Evolutionary conservation across 2,113 vertebrate genomes (phyloP).

Genomic region (Perccottus glenii): DNA sequence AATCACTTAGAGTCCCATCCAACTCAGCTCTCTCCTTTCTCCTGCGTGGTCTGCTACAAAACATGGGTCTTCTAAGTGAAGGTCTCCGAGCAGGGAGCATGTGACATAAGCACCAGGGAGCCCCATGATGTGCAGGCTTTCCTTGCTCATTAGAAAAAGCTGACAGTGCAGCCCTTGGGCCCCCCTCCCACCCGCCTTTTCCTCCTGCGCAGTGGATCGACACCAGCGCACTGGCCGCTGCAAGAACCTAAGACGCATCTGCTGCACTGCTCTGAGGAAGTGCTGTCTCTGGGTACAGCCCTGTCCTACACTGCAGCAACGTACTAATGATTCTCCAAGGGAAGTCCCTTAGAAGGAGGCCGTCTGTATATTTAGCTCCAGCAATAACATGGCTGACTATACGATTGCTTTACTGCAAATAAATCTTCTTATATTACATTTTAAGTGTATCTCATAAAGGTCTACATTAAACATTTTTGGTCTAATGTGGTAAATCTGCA

Average conservation of each 20-base stretch:
- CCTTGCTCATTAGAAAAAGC: constrained; percentile 73
- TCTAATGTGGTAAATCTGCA: too few species aligned
- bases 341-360: constrained; percentile 20
- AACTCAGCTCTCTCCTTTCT: constrained; percentile 18
- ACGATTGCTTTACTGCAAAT: background rate
- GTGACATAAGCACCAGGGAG: constrained; percentile 58
- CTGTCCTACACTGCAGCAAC: constrained; percentile 40
- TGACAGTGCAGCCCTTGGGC: constrained; percentile 63
- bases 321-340: constrained; percentile 54
- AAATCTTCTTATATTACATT: background rate
- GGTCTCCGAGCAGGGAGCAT: constrained; percentile 34
- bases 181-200: constrained; percentile 54
- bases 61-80: constrained; percentile 54
- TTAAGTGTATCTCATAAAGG: too few species aligned
- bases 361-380: background rate
- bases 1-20: constrained; percentile 14
- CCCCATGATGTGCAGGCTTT: constrained; percentile 61
- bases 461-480: too few species aligned
- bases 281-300: constrained; percentile 12
- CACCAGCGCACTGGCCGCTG: constrained; percentile 52
- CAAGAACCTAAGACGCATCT: constrained; percentile 38
- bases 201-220: constrained; percentile 67
- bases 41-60: constrained; percentile 28
- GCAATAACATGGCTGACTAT: background rate
- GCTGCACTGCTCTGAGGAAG: constrained; percentile 39